A percentile compares a stretch with the other conserved stretches of the same genome.
Conservation (phyloP, 2,888 invertebrate genomes). For the Campaea margaritaria region DNA sequence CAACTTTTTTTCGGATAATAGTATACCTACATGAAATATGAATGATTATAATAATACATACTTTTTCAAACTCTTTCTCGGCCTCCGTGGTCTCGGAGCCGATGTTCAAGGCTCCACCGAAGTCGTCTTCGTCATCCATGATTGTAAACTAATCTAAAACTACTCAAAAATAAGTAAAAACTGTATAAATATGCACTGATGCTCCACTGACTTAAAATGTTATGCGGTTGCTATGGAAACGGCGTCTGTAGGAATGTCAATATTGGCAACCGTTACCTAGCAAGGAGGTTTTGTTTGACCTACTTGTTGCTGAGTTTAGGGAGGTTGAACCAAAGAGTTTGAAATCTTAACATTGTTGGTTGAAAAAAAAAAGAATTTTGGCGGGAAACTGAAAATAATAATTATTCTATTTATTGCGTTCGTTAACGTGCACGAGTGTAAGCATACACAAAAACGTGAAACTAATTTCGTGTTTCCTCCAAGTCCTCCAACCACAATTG, state of each 20-base stretch:
- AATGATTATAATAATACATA: neutral
- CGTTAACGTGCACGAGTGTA: no score
- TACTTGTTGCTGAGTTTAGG: conserved; percentile 7
- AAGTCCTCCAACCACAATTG: no score
- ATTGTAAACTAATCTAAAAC: conserved; percentile 41
- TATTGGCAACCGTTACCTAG: conserved; percentile 11
- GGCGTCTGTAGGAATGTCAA: conserved; percentile 20
- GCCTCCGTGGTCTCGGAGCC: conserved; percentile 78
- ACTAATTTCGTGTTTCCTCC: no score
- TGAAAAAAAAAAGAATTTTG: no score
- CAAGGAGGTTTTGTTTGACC: conserved; percentile 10
- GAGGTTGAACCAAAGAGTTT: no score
- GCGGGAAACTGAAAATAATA: no score
- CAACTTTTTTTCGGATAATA: neutral
- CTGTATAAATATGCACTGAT: conserved; percentile 37
- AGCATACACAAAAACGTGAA: no score
- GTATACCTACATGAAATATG: neutral
- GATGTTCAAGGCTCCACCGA: conserved; percentile 61
- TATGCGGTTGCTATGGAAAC: conserved; percentile 46
- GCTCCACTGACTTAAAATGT: conserved; percentile 25
- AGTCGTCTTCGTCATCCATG: conserved; percentile 69
- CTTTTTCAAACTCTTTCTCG: conserved; percentile 71
- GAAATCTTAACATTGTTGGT: no score
- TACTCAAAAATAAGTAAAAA: conserved; percentile 44
- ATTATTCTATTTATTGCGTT: no score